These are phyloP conservation scores for Myotis davidii DNA, from an alignment of 2,113 vertebrate genomes.

Conservation along the genomic window DNA sequence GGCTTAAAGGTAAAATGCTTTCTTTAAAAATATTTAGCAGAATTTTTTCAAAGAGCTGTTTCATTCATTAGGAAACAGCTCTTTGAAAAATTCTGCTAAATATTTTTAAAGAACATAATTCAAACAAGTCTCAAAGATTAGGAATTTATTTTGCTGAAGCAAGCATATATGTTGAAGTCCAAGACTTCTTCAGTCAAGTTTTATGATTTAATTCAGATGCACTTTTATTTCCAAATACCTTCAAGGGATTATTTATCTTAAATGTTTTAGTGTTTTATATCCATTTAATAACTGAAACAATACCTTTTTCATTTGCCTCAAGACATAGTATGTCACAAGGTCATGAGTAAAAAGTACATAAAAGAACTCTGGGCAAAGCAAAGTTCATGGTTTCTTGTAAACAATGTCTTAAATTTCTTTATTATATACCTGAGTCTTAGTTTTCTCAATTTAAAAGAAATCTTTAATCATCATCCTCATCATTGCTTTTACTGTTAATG, in stretches of 20 bases:
- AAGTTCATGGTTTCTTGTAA: conserved; percentile 62
- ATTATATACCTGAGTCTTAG: conserved; percentile 66
- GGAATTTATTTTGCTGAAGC: too few relatives aligned
- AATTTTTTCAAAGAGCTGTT: too few relatives aligned
- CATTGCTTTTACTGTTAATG: conserved; percentile 83
- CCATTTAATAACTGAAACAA: conserved; percentile 53
- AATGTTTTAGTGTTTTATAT: conserved; percentile 81
- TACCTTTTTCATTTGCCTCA: background rate
- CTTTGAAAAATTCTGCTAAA: background rate
- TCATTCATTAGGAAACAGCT: background rate
- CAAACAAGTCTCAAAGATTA: background rate
- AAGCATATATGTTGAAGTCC: background rate
- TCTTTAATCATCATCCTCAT: conserved; percentile 79
- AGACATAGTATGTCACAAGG: background rate
- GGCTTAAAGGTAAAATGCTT: conserved; percentile 25
- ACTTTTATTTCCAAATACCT: background rate
- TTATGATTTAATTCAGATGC: background rate
- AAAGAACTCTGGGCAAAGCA: background rate
- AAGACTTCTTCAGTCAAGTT: background rate
- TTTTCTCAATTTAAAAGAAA: conserved; percentile 68
- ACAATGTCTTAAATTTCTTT: conserved; percentile 65
- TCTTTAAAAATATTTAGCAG: background rate
- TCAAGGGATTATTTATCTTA: conserved; percentile 20
- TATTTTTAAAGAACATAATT: background rate
- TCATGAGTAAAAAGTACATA: background rate